Evolutionary conservation across 2,888 invertebrate genomes (phyloP).

Genomic region (Dasysyrphus tricinctus): DNA sequence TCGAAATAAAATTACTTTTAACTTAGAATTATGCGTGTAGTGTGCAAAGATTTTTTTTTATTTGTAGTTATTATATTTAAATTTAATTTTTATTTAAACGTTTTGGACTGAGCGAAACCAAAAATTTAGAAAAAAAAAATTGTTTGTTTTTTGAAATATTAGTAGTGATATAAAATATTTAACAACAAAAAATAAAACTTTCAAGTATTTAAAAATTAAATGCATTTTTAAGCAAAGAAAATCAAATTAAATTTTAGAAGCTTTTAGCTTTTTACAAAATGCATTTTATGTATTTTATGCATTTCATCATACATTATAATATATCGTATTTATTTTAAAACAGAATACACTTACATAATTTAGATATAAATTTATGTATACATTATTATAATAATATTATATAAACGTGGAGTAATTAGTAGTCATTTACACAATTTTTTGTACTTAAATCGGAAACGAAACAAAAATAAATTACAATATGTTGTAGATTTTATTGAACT

Average conservation of each 20-base stretch:
- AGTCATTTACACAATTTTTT: slow-evolving; percentile 75
- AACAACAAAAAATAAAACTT: slow-evolving; percentile 16
- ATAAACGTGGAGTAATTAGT: slow-evolving; percentile 51
- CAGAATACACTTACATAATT: slow-evolving; percentile 31
- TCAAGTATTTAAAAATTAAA: slow-evolving; percentile 44
- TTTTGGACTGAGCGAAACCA: slow-evolving; percentile 73
- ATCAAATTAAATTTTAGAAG: slow-evolving; percentile 66
- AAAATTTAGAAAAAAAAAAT: slow-evolving; percentile 43
- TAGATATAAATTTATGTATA: slow-evolving; percentile 63
- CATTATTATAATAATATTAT: slow-evolving; percentile 23
- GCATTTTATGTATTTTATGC: slow-evolving; percentile 51
- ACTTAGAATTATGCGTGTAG: slow-evolving; percentile 26
- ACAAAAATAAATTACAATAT: slow-evolving; percentile 68
- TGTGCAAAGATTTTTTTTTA: slow-evolving; percentile 7
- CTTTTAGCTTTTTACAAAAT: slow-evolving; percentile 68
- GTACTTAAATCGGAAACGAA: slow-evolving; percentile 70
- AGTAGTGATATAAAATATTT: slow-evolving; percentile 15
- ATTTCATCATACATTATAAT: slow-evolving; percentile 46
- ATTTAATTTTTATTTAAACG: slow-evolving; percentile 56
- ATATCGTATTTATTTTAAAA: slow-evolving; percentile 65
- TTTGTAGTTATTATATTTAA: slow-evolving; percentile 25
- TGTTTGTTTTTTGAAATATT: slow-evolving; percentile 18
- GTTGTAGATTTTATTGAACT: slow-evolving; percentile 34
- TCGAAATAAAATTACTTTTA: neutral
- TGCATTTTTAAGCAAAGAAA: slow-evolving; percentile 52